These are phyloP conservation scores for Masnerella sp. DNA, from an alignment of 2,888 invertebrate species.

Conservation along the genomic window DNA sequence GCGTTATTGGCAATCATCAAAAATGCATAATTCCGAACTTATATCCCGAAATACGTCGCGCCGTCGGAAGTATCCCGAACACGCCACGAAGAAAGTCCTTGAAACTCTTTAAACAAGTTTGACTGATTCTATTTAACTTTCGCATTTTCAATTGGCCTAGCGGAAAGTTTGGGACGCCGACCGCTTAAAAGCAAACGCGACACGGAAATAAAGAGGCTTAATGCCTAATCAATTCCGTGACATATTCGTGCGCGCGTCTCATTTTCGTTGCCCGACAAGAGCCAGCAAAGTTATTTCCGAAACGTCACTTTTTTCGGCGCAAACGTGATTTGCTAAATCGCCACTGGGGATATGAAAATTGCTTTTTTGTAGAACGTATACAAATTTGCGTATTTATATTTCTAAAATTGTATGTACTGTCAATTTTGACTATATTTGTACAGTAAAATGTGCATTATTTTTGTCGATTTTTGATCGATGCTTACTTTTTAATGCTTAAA, in stretches of 20 bases:
- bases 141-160: slow-evolving; percentile 66
- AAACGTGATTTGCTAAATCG: background rate
- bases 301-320: background rate
- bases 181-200: slow-evolving; percentile 54
- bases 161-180: slow-evolving; percentile 51
- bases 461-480: too few species aligned
- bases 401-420: too few species aligned
- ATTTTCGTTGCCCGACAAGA: slow-evolving; percentile 19
- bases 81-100: slow-evolving; percentile 60
- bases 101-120: slow-evolving; percentile 66
- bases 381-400: too few species aligned
- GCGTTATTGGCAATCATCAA: slow-evolving; percentile 48
- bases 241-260: slow-evolving; percentile 40
- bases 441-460: too few species aligned
- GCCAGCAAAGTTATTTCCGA: background rate
- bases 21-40: slow-evolving; percentile 49
- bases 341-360: too few species aligned
- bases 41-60: slow-evolving; percentile 41
- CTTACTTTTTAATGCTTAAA: too few species aligned
- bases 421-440: too few species aligned
- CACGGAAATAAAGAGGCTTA: slow-evolving; percentile 55
- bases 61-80: slow-evolving; percentile 46
- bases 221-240: slow-evolving; percentile 47
- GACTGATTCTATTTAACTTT: slow-evolving; percentile 71
- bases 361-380: too few species aligned